Percentiles rank a stretch among this genome's conserved stretches.
Conservation (phyloP, 2,113 vertebrate species). For the Casuarius casuarius region DNA sequence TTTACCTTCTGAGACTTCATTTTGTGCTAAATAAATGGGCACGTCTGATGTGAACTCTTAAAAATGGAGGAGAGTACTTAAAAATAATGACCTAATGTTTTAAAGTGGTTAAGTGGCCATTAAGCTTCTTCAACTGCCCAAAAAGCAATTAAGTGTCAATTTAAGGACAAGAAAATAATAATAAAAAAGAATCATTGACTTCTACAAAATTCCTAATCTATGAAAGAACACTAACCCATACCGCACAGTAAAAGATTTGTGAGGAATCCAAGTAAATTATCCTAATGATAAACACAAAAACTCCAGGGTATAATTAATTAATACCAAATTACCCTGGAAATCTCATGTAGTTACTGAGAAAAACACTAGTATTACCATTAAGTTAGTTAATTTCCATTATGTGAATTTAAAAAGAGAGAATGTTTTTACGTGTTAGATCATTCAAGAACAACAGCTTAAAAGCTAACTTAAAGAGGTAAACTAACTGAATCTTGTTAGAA, state of each 20-base stretch:
- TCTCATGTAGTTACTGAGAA: background rate
- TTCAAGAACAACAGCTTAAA: background rate
- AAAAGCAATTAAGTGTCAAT: background rate
- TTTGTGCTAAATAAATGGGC: background rate
- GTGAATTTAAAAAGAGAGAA: background rate
- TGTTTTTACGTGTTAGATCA: background rate
- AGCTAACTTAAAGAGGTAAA: background rate
- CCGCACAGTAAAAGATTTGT: background rate
- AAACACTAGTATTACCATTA: background rate
- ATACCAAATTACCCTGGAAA: background rate
- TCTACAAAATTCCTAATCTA: background rate
- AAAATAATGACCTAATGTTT: background rate
- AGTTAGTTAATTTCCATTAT: background rate
- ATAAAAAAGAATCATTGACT: background rate
- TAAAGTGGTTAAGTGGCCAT: background rate
- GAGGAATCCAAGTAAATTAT: background rate
- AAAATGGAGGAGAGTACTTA: background rate
- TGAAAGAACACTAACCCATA: background rate
- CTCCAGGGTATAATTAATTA: background rate
- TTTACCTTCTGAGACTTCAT: background rate
- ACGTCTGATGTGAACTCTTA: background rate
- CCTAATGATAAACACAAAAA: background rate
- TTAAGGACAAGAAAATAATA: background rate
- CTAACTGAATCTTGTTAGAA: background rate
- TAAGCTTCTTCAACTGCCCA: background rate